phyloP scores from a whole-genome alignment of 2,113 vertebrate genomes.

The Agapornis roseicollis region DNA sequence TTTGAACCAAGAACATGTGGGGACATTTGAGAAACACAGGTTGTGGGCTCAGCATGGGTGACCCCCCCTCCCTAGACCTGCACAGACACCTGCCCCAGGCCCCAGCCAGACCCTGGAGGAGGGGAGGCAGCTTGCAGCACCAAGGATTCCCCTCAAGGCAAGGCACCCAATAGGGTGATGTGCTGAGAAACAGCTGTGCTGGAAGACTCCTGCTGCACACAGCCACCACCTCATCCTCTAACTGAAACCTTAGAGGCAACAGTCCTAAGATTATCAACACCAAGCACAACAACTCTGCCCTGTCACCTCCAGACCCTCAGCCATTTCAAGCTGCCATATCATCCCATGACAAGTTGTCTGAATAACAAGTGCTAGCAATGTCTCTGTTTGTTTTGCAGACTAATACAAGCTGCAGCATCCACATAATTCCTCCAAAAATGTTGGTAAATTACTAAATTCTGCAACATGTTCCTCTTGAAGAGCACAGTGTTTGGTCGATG shows the following conservation, averaged over 20 bases:
- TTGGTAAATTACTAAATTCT: slow-evolving; percentile 65
- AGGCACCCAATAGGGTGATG: not conserved
- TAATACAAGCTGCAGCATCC: slow-evolving; percentile 67
- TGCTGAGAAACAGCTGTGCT: not conserved
- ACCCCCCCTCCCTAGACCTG: not conserved
- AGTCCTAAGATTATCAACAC: not conserved
- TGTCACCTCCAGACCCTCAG: not conserved
- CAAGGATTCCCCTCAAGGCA: not conserved
- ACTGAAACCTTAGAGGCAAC: not conserved
- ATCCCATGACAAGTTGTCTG: not conserved
- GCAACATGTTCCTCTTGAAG: slow-evolving; percentile 7
- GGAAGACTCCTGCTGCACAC: not conserved
- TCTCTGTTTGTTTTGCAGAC: slow-evolving; percentile 74
- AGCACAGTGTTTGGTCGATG: not conserved
- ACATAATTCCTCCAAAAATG: slow-evolving; percentile 61
- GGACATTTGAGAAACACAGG: not conserved
- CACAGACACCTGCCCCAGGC: rapidly evolving
- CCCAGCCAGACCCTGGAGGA: not conserved
- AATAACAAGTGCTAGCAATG: slow-evolving; percentile 35
- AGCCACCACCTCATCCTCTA: not conserved
- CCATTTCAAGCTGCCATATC: not conserved
- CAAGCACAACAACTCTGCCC: not conserved
- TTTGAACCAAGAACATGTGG: not conserved
- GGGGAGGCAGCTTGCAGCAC: not conserved
- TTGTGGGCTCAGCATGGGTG: not conserved